Conservation (phyloP, 2,113 vertebrate species). For the Hippolais icterina region DNA sequence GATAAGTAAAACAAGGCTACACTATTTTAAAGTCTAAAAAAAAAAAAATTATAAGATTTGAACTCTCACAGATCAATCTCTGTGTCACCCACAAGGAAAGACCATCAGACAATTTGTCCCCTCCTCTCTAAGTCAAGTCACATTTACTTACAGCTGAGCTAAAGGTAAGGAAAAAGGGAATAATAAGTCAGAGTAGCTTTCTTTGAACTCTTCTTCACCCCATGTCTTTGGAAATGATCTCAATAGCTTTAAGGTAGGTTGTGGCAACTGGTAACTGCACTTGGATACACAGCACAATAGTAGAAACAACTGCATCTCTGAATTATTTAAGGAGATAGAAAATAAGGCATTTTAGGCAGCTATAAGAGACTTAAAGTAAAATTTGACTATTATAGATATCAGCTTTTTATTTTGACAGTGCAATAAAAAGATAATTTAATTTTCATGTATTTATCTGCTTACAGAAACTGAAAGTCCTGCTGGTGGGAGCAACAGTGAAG, state of each 20-base stretch:
- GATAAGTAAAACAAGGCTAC: not conserved
- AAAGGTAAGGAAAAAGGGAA: not conserved
- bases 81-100: not conserved
- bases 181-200: not conserved
- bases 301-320: not conserved
- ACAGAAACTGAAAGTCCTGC: not conserved
- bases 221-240: not conserved
- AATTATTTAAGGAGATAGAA: conserved; percentile 3
- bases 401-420: not conserved
- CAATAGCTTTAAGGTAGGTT: not conserved
- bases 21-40: not conserved
- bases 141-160: not conserved
- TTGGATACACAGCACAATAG: not conserved
- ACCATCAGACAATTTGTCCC: not conserved
- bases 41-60: not conserved
- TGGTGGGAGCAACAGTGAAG: not conserved
- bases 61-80: not conserved
- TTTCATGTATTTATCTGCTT: not conserved
- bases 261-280: not conserved
- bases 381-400: not conserved
- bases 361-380: not conserved
- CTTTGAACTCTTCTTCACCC: conserved; percentile 24
- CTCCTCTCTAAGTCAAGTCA: not conserved
- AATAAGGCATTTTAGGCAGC: not conserved
- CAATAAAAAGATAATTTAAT: not conserved